Evolutionary conservation across 2,888 invertebrate species (phyloP).

Genomic region (Epinotia ramella): DNA sequence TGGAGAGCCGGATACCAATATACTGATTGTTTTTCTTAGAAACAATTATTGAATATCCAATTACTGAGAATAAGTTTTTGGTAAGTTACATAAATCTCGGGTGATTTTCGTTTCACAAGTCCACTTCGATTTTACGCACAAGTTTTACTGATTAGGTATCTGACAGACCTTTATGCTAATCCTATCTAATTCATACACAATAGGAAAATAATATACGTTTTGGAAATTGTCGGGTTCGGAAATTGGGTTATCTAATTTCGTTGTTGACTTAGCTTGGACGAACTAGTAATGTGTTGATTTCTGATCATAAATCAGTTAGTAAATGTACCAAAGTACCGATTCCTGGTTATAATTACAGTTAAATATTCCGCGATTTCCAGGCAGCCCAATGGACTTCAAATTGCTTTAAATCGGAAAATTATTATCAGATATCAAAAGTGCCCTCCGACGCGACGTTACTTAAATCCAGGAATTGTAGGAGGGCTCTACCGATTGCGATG

Average conservation of each 20-base stretch:
- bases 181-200: not conserved
- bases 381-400: constrained; percentile 4
- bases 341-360: not conserved
- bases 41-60: constrained; percentile 37
- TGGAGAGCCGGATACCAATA: constrained; percentile 30
- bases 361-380: constrained; percentile 7
- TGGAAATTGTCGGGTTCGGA: not conserved
- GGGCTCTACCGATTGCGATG: not conserved
- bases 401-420: not conserved
- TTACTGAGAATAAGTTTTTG: constrained; percentile 22
- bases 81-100: constrained; percentile 6
- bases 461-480: not conserved
- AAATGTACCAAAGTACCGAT: constrained; percentile 16
- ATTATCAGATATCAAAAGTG: constrained; percentile 10
- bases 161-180: not conserved
- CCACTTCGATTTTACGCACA: not conserved
- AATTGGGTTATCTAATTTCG: not conserved
- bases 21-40: constrained; percentile 28
- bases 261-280: not conserved
- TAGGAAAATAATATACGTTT: not conserved
- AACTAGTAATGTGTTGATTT: constrained; percentile 7
- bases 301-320: constrained; percentile 11
- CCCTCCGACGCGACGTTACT: not conserved
- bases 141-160: not conserved
- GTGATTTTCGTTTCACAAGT: constrained; percentile 3